Percentiles rank a stretch among this genome's conserved stretches.
Evolutionary conservation across 2,797 vertebrate species (phyloP).

Genomic region (Meda fulgida): DNA sequence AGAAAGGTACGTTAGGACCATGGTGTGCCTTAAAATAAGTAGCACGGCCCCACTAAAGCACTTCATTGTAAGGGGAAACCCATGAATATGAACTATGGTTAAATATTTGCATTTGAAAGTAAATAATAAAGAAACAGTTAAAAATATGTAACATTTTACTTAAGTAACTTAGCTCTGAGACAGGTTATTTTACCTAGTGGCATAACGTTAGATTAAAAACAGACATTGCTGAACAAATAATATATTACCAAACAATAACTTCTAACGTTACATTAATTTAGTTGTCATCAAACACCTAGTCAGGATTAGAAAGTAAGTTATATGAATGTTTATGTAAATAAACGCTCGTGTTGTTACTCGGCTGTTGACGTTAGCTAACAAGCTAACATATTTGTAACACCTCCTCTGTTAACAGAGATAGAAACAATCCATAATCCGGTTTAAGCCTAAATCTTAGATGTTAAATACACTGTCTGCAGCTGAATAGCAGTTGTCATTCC

Average conservation of each 20-base stretch:
- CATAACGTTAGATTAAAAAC: neutral
- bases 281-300: neutral
- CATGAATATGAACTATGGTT: neutral
- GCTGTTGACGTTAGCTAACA: constrained; percentile 17
- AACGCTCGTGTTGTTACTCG: neutral
- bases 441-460: neutral
- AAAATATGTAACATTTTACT: neutral
- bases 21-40: neutral
- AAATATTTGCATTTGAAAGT: neutral
- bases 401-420: neutral
- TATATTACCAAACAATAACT: neutral
- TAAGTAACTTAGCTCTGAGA: neutral
- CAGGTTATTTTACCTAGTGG: neutral
- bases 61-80: neutral
- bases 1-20: neutral
- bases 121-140: neutral
- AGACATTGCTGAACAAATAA: neutral
- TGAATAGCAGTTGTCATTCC: neutral
- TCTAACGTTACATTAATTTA: too few relatives aligned
- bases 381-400: constrained; percentile 12
- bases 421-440: neutral
- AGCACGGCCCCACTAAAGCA: neutral
- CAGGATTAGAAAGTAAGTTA: neutral
- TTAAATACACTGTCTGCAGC: neutral
- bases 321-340: neutral